Evolutionary conservation across 2,113 vertebrate species (phyloP), one percentile per base, ranked within the genome.

Genomic region (Microcebus griseorufus): DNA sequence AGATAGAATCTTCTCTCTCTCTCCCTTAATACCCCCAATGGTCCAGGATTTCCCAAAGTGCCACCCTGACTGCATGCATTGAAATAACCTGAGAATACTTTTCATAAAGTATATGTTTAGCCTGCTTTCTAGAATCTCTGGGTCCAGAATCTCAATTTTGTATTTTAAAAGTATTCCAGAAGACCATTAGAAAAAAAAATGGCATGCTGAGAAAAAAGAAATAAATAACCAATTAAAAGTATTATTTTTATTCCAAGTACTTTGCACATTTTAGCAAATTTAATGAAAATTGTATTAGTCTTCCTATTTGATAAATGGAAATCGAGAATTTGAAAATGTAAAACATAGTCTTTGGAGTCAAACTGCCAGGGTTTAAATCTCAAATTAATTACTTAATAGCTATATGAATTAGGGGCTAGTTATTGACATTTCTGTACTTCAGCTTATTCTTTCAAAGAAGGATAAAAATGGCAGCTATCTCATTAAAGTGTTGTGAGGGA

Each of bases 361-460:
- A 12, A 45, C 16, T 27, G 16, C 10, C 70, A 84, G n/a, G 3
- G 5, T 93, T 55, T 72, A 94, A 90, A 60, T 79, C 37, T 88
- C 48, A 88, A 4, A 45, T 90, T 13, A 25, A 95, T 78, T 20
- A 88, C 39, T 81, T 83, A 73, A 45, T 9, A 67, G 2, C 22
- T 39, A 23, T 76, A 51, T 51, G 55, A 70, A 64, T 79, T 84
- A 85, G 12, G 9, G 7, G 9, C 29, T 90, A 45, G 6, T 51
- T 62, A 90, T 86, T 64, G 94, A 93, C 22, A 60, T 48, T 69
- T 90, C 22, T 80, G 18, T 9, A 10, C 29, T n/a, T 93, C 23
- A 62, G 18, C 80, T 78, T 94, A 32, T 95, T 75, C 34, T 37
- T 96, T 88, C 78, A 69, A 84, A 93, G 42, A 69, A n/a, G 4